Percentiles rank a stretch among this genome's conserved stretches.
Evolutionary conservation across 2,113 vertebrate species (phyloP).

Genomic region (Lepisosteus osseus): DNA sequence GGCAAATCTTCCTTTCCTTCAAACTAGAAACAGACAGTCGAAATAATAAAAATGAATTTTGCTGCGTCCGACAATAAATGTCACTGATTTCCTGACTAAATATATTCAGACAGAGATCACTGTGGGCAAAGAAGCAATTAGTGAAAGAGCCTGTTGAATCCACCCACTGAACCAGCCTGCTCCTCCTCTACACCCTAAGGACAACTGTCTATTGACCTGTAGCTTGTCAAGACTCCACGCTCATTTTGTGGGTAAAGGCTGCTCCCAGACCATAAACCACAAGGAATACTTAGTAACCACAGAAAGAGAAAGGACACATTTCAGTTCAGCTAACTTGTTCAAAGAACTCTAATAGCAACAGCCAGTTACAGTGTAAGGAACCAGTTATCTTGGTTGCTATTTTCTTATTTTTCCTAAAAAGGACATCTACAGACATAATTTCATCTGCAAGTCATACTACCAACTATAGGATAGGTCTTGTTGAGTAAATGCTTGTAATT

Average conservation of each 20-base stretch:
- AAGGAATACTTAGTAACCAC: background rate
- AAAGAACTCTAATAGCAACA: too few species aligned
- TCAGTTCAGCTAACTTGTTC: background rate
- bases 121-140: conserved; percentile 24
- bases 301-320: background rate
- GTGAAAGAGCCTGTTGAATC: background rate
- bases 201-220: conserved; percentile 7
- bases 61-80: conserved; percentile 40
- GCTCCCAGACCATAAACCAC: background rate
- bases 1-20: background rate
- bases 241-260: background rate
- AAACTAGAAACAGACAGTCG: background rate
- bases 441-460: too few species aligned
- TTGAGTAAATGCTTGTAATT: too few species aligned
- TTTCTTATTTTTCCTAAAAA: too few species aligned
- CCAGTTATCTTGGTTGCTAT: too few species aligned
- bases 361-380: too few species aligned
- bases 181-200: conserved; percentile 34
- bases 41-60: background rate
- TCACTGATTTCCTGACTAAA: conserved; percentile 50
- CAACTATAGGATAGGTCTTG: too few species aligned
- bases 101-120: conserved; percentile 48
- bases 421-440: too few species aligned
- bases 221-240: background rate
- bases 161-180: conserved; percentile 45